Percentiles rank a stretch among this genome's conserved stretches.
These are phyloP conservation scores for Drosophila sucinea DNA, from an alignment of 1,140 invertebrate species.

Conservation along the genomic window DNA sequence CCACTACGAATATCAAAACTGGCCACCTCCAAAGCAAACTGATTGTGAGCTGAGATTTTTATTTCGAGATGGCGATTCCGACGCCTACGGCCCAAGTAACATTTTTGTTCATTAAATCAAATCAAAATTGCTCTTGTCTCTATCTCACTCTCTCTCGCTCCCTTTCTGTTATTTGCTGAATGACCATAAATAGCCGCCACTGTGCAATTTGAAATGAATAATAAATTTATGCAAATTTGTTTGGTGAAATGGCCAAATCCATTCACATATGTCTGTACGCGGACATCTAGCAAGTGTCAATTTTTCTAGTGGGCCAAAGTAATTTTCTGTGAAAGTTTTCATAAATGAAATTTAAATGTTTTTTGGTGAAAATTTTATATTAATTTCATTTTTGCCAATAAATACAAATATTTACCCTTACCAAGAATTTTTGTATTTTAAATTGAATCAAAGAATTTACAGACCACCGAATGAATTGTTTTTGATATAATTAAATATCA, in stretches of 20 bases:
- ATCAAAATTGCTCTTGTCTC: constrained; percentile 59
- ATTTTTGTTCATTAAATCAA: constrained; percentile 77
- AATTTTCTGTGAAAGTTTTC: neutral
- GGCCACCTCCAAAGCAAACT: constrained; percentile 10
- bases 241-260: constrained; percentile 61
- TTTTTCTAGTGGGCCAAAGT: constrained; percentile 31
- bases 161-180: constrained; percentile 40
- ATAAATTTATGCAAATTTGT: constrained; percentile 76
- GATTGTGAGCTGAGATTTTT: constrained; percentile 11
- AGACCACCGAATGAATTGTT: too few relatives aligned
- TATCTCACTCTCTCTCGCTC: constrained; percentile 46
- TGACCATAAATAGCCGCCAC: constrained; percentile 15
- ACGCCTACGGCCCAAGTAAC: constrained; percentile 34
- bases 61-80: constrained; percentile 36
- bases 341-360: neutral
- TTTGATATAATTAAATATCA: too few relatives aligned
- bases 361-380: too few relatives aligned
- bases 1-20: too few relatives aligned
- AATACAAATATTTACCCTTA: too few relatives aligned
- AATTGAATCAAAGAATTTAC: too few relatives aligned
- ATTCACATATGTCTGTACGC: constrained; percentile 1
- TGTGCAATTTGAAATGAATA: constrained; percentile 40
- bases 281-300: constrained; percentile 38
- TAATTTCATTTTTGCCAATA: too few relatives aligned
- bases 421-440: too few relatives aligned